Evolutionary conservation across 2,888 invertebrate genomes (phyloP).

Genomic region (Chrysolina oricalcia): DNA sequence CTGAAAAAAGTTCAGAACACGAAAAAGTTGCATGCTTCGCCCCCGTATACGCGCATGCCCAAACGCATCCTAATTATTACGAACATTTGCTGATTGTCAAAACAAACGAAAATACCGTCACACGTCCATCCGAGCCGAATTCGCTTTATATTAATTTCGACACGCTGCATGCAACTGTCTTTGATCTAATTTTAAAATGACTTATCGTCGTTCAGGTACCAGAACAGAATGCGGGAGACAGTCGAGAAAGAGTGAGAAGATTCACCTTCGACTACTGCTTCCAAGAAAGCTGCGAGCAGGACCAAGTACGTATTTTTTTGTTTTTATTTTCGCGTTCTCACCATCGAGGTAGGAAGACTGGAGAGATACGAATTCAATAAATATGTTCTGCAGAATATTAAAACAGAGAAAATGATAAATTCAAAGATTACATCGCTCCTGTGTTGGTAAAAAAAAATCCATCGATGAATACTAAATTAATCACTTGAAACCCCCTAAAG

Average conservation of each 20-base stretch:
- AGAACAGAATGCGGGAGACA: constrained; percentile 79
- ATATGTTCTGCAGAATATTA: no score
- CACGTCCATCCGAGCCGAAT: constrained; percentile 33
- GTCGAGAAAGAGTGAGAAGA: constrained; percentile 77
- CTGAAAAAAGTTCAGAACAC: no score
- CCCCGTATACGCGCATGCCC: neutral
- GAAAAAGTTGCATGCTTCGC: no score
- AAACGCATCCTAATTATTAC: constrained; percentile 14
- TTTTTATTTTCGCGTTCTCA: constrained; percentile 17
- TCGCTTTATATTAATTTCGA: constrained; percentile 36
- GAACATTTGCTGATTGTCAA: constrained; percentile 15
- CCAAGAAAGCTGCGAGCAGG: constrained; percentile 73
- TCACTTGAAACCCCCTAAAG: no score
- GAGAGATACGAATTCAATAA: neutral
- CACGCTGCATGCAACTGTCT: constrained; percentile 37
- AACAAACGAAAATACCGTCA: constrained; percentile 28
- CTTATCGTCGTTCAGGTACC: constrained; percentile 72
- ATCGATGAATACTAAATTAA: no score
- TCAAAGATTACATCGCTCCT: no score
- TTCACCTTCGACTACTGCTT: constrained; percentile 81
- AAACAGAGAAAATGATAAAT: no score
- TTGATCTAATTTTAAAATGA: constrained; percentile 53
- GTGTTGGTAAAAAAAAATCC: no score
- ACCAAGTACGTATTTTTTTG: constrained; percentile 67
- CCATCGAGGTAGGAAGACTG: constrained; percentile 17